A percentile compares a stretch with the other conserved stretches of the same genome.
phyloP scores from a whole-genome alignment of 2,113 vertebrate species.

The Orientallactaga bullata region DNA sequence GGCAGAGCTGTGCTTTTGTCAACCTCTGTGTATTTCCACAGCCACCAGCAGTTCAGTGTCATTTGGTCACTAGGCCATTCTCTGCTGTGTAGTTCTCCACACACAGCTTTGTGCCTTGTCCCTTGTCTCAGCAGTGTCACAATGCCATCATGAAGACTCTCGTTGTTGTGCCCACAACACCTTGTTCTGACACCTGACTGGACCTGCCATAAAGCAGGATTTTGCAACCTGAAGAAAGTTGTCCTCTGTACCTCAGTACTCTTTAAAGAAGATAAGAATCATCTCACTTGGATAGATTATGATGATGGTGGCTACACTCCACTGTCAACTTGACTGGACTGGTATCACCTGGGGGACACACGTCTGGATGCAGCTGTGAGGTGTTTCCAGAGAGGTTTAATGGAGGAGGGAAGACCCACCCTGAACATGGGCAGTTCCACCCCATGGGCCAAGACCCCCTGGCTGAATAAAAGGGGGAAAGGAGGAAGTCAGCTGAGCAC shows the following conservation, averaged over 20 bases:
- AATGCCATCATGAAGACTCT: background rate
- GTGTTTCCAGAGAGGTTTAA: too few species aligned
- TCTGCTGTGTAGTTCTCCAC: background rate
- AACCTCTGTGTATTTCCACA: background rate
- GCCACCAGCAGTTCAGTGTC: background rate
- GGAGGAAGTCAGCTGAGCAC: too few species aligned
- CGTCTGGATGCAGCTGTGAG: too few species aligned
- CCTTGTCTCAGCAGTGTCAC: background rate
- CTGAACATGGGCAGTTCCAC: too few species aligned
- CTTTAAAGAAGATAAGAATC: background rate
- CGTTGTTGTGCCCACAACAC: background rate
- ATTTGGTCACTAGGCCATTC: background rate
- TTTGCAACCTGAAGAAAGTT: background rate
- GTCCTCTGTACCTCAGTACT: background rate
- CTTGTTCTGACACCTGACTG: background rate
- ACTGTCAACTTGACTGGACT: too few species aligned
- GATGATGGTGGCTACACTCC: too few species aligned
- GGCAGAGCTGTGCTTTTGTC: background rate
- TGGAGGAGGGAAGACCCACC: too few species aligned
- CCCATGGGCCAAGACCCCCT: too few species aligned
- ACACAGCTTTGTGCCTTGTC: background rate
- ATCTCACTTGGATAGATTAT: background rate
- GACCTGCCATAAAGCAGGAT: background rate
- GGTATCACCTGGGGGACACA: too few species aligned
- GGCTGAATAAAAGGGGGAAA: too few species aligned